Conservation (phyloP, 2,113 vertebrate genomes). For the Jacana jacana region DNA sequence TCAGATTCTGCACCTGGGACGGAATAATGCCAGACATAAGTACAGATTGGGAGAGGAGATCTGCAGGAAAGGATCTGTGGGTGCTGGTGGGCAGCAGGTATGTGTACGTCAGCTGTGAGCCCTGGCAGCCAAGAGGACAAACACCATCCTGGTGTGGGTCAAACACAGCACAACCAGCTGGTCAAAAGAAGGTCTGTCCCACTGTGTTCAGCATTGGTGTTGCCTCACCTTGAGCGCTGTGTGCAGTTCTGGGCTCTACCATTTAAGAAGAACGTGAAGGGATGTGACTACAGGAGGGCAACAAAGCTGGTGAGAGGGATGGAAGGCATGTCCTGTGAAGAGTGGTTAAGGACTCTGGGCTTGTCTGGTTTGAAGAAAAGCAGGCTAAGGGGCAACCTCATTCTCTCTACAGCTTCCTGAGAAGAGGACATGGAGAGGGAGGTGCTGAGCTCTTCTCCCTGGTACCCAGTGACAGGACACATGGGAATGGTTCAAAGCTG, state of each 20-base stretch:
- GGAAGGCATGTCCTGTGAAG: not conserved
- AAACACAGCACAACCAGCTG: fast-evolving
- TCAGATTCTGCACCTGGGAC: not conserved
- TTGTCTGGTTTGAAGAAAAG: not conserved
- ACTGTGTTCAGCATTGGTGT: not conserved
- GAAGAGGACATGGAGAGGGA: not conserved
- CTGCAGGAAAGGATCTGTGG: not conserved
- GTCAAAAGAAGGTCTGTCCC: too few species aligned
- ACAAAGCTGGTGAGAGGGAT: not conserved
- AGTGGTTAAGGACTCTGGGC: not conserved
- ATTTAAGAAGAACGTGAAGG: too few species aligned
- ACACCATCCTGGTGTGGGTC: not conserved
- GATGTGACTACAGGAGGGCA: too few species aligned
- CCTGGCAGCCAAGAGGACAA: not conserved
- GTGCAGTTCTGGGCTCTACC: not conserved
- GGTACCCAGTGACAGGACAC: not conserved
- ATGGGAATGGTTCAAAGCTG: not conserved
- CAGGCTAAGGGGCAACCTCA: not conserved
- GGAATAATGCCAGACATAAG: fast-evolving
- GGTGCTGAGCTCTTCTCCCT: not conserved
- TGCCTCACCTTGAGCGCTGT: not conserved
- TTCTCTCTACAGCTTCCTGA: not conserved
- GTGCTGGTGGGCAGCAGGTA: not conserved
- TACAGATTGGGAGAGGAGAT: not conserved
- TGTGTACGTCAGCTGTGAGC: not conserved